phyloP scores from a whole-genome alignment of 2,797 vertebrate species.

The Poeciliopsis paucimaculata region DNA sequence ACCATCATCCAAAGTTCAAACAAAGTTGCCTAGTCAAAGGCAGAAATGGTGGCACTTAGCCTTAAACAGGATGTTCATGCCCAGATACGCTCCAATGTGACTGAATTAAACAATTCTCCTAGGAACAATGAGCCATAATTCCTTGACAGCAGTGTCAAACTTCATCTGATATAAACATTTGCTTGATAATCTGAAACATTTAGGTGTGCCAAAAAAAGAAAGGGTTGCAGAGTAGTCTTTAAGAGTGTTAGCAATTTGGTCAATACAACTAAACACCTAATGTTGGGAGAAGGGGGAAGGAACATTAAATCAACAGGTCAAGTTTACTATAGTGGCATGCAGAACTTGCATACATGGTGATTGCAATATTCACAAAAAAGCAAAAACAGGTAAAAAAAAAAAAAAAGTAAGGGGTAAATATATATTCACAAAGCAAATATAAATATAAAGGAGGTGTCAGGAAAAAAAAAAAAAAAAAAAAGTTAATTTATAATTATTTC shows the following conservation, averaged over 20 bases:
- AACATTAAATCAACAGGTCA: neutral
- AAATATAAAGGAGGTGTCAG: neutral
- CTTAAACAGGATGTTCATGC: neutral
- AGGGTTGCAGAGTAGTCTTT: neutral
- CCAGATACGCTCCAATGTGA: neutral
- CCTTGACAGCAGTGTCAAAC: neutral
- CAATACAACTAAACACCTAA: neutral
- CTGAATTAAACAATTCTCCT: neutral
- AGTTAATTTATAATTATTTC: conserved; percentile 1
- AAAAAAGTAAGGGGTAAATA: neutral
- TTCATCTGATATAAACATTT: neutral
- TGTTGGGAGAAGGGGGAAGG: neutral
- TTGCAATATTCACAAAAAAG: neutral
- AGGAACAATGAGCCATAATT: neutral
- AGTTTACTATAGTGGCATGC: neutral
- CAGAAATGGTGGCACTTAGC: neutral
- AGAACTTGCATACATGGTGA: neutral
- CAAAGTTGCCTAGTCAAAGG: neutral
- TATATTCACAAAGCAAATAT: neutral
- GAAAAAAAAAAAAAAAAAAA: neutral
- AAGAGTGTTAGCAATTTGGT: fast-evolving
- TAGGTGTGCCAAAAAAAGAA: neutral
- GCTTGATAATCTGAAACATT: neutral
- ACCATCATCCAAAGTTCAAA: neutral
- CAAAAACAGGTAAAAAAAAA: too few relatives aligned